Percentiles rank a stretch among this genome's conserved stretches.
These are phyloP conservation scores for Hyles euphorbiae DNA, from an alignment of 1,140 invertebrate species.

Conservation along the genomic window DNA sequence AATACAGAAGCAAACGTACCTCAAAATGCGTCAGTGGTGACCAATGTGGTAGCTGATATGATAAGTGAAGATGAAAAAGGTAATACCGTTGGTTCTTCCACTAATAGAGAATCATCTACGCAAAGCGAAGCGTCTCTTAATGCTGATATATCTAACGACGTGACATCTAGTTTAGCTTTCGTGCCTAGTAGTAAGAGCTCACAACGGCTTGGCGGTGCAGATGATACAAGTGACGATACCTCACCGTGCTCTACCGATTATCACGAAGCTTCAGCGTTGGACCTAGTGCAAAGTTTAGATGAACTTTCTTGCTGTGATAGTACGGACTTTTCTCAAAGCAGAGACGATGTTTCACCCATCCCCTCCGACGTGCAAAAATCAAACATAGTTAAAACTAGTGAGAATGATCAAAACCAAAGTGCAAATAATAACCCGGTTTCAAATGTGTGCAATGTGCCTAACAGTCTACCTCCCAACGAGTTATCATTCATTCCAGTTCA, in stretches of 20 bases:
- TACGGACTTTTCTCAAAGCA: conserved; percentile 63
- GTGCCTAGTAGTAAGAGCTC: conserved; percentile 64
- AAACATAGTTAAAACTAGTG: conserved; percentile 26
- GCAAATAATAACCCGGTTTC: background rate
- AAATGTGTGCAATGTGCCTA: background rate
- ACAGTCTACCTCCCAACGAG: conserved; percentile 42
- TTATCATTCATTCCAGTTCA: conserved; percentile 54
- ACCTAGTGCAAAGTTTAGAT: conserved; percentile 59
- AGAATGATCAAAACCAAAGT: conserved; percentile 16
- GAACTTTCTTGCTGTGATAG: conserved; percentile 61
- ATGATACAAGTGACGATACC: conserved; percentile 64
- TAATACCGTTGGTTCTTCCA: conserved; percentile 29
- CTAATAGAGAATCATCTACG: conserved; percentile 41
- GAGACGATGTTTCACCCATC: conserved; percentile 52
- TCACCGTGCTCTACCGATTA: conserved; percentile 67
- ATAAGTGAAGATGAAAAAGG: conserved; percentile 39
- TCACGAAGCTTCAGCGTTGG: conserved; percentile 67
- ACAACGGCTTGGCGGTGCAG: conserved; percentile 35
- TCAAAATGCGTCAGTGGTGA: conserved; percentile 10
- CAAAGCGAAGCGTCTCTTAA: conserved; percentile 59
- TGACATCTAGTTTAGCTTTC: conserved; percentile 67
- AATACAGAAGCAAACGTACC: conserved; percentile 9
- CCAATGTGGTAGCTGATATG: conserved; percentile 14
- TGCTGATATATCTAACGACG: conserved; percentile 62
- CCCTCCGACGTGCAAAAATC: conserved; percentile 21